A percentile compares a stretch with the other conserved stretches of the same genome.
Evolutionary conservation across 2,888 invertebrate genomes (phyloP).

Genomic region (Cephus sareptanus): DNA sequence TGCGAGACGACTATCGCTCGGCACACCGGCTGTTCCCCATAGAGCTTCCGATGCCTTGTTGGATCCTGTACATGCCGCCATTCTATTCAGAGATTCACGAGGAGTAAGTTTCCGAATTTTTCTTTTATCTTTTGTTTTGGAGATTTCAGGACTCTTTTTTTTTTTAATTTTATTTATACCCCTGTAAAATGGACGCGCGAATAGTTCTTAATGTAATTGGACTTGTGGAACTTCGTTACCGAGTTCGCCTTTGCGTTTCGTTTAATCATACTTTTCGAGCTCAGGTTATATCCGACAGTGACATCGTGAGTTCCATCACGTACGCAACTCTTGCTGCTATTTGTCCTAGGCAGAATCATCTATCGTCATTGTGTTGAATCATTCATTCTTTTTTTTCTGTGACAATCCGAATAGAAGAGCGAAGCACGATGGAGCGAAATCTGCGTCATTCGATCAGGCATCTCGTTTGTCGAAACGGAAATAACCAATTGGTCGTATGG

Average conservation of each 20-base stretch:
- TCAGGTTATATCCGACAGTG: neutral
- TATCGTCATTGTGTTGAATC: neutral
- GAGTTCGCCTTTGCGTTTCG: neutral
- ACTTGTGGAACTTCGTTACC: neutral
- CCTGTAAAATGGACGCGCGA: neutral
- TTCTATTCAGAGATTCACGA: conserved; percentile 90
- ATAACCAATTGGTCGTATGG: neutral
- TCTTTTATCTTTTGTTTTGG: too few relatives aligned
- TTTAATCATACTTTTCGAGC: neutral
- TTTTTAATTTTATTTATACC: neutral
- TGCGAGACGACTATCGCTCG: conserved; percentile 82
- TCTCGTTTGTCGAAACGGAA: neutral
- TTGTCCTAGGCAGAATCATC: neutral
- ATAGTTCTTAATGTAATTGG: neutral
- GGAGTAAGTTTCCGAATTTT: conserved; percentile 76
- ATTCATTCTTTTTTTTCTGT: neutral
- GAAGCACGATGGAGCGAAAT: neutral
- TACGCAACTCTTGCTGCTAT: neutral
- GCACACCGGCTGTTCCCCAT: conserved; percentile 71
- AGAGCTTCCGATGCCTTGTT: conserved; percentile 82
- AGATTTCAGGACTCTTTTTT: neutral
- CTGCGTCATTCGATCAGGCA: neutral
- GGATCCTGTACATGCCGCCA: conserved; percentile 91
- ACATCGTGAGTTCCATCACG: neutral
- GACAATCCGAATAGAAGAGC: neutral